phyloP scores from a whole-genome alignment of 2,797 vertebrate genomes.

The Uromys caudimaculatus region DNA sequence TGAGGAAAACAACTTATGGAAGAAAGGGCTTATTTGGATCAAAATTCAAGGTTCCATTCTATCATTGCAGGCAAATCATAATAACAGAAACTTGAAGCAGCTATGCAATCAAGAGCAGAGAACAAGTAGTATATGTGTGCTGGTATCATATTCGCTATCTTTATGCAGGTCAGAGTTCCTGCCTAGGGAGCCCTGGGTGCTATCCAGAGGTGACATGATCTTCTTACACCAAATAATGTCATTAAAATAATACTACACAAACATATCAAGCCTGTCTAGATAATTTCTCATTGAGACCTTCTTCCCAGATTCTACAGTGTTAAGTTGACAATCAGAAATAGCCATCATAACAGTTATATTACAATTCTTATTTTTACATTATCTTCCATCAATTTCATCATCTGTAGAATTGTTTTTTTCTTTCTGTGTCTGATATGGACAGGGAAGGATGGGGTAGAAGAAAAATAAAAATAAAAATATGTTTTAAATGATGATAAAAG shows the following conservation, averaged over 20 bases:
- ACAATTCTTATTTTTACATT: constrained; percentile 38
- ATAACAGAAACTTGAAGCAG: background rate
- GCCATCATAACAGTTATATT: background rate
- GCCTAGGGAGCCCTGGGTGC: too few species aligned
- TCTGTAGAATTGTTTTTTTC: background rate
- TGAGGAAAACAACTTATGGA: too few species aligned
- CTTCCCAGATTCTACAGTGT: background rate
- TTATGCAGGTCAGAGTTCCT: background rate
- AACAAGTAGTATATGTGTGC: background rate
- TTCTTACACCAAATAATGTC: background rate
- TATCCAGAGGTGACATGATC: too few species aligned
- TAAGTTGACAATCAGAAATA: background rate
- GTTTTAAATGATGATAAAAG: constrained; percentile 40
- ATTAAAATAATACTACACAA: background rate
- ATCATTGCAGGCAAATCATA: background rate
- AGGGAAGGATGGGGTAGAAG: background rate
- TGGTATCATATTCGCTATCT: background rate
- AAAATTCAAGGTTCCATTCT: background rate
- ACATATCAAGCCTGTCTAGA: background rate
- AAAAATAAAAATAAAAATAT: background rate
- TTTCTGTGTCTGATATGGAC: background rate
- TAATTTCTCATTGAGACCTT: background rate
- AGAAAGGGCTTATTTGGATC: background rate
- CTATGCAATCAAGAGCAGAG: background rate
- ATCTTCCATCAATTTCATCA: background rate